phyloP scores from a whole-genome alignment of 2,113 vertebrate genomes.

The Dicerorhinus sumatrensis region DNA sequence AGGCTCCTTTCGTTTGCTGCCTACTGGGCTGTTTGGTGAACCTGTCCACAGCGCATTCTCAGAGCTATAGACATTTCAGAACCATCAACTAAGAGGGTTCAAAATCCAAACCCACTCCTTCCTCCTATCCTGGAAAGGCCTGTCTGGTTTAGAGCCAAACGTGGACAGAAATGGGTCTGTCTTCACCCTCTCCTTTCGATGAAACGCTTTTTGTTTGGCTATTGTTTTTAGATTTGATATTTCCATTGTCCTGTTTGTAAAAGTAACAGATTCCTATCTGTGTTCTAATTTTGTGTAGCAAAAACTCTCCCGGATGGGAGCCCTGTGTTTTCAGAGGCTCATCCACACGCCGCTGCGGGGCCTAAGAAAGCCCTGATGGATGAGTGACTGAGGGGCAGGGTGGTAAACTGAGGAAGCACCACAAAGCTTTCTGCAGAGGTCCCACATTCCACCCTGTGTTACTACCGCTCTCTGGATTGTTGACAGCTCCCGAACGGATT shows the following conservation, averaged over 20 bases:
- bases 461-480: constrained; percentile 40
- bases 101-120: not conserved
- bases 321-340: not conserved
- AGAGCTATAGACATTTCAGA: not conserved
- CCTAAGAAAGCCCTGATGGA: not conserved
- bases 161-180: fast-evolving
- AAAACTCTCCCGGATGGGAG: not conserved
- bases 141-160: not conserved
- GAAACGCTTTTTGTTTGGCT: not conserved
- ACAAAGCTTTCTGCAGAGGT: not conserved
- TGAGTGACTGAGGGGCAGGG: not conserved
- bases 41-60: fast-evolving
- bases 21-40: fast-evolving
- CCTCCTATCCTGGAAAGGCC: not conserved
- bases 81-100: not conserved
- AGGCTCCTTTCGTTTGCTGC: not conserved
- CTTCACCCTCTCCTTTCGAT: not conserved
- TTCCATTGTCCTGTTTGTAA: not conserved
- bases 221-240: not conserved
- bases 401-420: not conserved
- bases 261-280: not conserved
- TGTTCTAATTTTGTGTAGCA: not conserved
- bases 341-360: fast-evolving
- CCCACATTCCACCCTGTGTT: not conserved
- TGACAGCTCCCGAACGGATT: constrained; percentile 82